Evolutionary conservation across 1,140 invertebrate species (phyloP).

Genomic region (Danaus plexippus): DNA sequence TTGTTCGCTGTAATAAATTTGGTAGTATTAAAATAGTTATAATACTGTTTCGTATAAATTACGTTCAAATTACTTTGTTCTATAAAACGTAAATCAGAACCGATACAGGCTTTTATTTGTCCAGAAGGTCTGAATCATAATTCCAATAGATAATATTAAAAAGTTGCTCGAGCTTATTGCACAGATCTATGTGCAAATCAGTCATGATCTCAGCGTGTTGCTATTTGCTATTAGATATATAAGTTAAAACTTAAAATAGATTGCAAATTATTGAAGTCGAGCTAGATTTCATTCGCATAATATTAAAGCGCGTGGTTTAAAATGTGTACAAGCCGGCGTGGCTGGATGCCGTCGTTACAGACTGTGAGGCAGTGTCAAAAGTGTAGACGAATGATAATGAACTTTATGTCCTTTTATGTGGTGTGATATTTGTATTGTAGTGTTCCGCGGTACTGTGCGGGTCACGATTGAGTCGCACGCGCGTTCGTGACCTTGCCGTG

Average conservation of each 20-base stretch:
- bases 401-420: constrained; percentile 35
- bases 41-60: too few species aligned
- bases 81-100: too few species aligned
- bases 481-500: constrained; percentile 67
- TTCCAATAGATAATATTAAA: too few species aligned
- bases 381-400: constrained; percentile 36
- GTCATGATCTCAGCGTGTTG: constrained; percentile 55
- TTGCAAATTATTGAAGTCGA: constrained; percentile 20
- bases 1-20: too few species aligned
- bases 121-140: too few species aligned
- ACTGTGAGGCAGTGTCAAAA: constrained; percentile 24
- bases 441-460: constrained; percentile 38
- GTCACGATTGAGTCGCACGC: constrained; percentile 63
- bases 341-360: constrained; percentile 17
- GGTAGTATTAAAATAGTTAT: too few species aligned
- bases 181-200: constrained; percentile 27
- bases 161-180: too few species aligned
- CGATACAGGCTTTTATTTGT: too few species aligned
- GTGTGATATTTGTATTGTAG: constrained; percentile 35
- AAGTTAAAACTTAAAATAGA: constrained; percentile 27
- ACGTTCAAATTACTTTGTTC: too few species aligned
- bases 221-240: constrained; percentile 36
- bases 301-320: constrained; percentile 29
- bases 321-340: too few species aligned
- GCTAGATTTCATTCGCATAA: constrained; percentile 26